These are phyloP conservation scores for Gasterosteus aculeatus DNA, from an alignment of 2,113 vertebrate species.

Conservation along the genomic window DNA sequence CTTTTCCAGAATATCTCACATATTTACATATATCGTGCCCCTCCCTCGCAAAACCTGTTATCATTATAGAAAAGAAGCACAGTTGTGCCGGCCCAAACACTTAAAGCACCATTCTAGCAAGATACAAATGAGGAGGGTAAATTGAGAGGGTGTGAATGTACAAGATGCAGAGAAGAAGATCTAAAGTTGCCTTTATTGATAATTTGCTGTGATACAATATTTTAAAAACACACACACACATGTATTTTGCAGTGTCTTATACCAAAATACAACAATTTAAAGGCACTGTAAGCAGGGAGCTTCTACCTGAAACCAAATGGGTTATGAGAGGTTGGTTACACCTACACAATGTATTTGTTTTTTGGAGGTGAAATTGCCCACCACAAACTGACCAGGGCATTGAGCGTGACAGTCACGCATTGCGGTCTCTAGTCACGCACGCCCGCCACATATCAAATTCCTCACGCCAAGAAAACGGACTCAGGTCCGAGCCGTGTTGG, in stretches of 20 bases:
- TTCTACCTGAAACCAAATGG: slow-evolving; percentile 30
- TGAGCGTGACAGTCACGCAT: no score
- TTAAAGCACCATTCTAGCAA: slow-evolving; percentile 55
- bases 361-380: slow-evolving; percentile 41
- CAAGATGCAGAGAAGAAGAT: slow-evolving; percentile 18
- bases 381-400: slow-evolving; percentile 17
- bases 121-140: slow-evolving; percentile 33
- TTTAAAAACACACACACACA: slow-evolving; percentile 65
- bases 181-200: slow-evolving; percentile 62
- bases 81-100: slow-evolving; percentile 37
- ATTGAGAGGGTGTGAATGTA: slow-evolving; percentile 41
- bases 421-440: no score
- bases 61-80: slow-evolving; percentile 60
- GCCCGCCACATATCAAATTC: no score
- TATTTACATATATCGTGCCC: slow-evolving; percentile 49
- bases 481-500: no score
- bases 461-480: no score
- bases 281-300: slow-evolving; percentile 25
- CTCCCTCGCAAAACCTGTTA: slow-evolving; percentile 29
- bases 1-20: slow-evolving; percentile 46
- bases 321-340: slow-evolving; percentile 20
- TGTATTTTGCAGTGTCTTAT: slow-evolving; percentile 29
- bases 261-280: slow-evolving; percentile 49
- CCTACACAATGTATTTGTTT: slow-evolving; percentile 26
- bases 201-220: slow-evolving; percentile 73